These are phyloP conservation scores for Acanthiza pusilla DNA, from an alignment of 2,797 vertebrate genomes.

Conservation along the genomic window DNA sequence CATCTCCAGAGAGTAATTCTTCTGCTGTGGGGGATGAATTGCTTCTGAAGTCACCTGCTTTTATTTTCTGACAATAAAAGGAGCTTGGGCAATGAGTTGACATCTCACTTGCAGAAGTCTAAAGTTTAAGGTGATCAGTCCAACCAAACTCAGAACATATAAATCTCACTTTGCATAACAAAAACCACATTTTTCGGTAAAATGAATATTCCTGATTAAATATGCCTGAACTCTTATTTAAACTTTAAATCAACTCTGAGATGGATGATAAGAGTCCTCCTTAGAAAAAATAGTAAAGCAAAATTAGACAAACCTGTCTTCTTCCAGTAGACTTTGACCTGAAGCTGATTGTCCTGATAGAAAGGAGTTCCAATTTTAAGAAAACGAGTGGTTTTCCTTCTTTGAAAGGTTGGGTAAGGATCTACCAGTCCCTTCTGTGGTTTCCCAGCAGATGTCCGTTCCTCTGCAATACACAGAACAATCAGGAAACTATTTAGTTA, in stretches of 20 bases:
- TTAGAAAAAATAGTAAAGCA: background rate
- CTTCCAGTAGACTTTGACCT: constrained; percentile 95
- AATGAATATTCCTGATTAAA: background rate
- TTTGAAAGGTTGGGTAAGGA: constrained; percentile 70
- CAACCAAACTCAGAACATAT: background rate
- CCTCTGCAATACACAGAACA: constrained; percentile 66
- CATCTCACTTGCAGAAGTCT: background rate
- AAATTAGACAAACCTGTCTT: constrained; percentile 79
- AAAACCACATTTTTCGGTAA: background rate
- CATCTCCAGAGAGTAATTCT: background rate
- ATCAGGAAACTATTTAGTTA: background rate
- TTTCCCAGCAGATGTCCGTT: constrained; percentile 50
- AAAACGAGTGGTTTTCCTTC: constrained; percentile 76
- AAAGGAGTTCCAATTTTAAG: constrained; percentile 90
- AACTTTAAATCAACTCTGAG: background rate
- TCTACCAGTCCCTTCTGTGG: constrained; percentile 38
- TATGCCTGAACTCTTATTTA: background rate
- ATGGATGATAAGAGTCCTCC: background rate
- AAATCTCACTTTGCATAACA: background rate
- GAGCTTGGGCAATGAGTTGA: background rate
- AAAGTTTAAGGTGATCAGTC: background rate
- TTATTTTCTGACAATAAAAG: background rate
- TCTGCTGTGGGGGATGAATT: background rate
- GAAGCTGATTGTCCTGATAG: constrained; percentile 89
- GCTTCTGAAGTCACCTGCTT: background rate